Evolutionary conservation across 2,888 invertebrate genomes (phyloP), one percentile per base, ranked within the genome.

Genomic region (Andricus quercusramuli): DNA sequence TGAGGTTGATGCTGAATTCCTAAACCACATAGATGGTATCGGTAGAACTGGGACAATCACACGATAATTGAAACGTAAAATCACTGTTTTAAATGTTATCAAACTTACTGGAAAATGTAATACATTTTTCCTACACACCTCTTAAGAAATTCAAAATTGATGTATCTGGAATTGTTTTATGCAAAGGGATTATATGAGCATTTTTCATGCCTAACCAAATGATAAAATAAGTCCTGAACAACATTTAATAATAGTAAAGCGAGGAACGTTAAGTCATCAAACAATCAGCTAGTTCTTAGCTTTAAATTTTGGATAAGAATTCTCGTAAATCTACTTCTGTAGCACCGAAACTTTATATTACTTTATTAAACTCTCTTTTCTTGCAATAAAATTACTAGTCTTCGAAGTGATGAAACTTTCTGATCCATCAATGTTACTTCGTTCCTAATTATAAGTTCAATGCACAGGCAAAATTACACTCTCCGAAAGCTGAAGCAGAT

Each of bases 1-100:
- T 20, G 70, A 70, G 70, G 32, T 70, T 70, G 70, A 51, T 51
- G 70, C 51, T 51, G 70, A 70, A 70, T 70, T 70, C 11, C 5
- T 70, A 56, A 70, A 70, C 1, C 29, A 13, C 56, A 29, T 32
- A 51, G 70, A 56, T 70, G 51, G 51, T 70, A 56, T 70, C 70
- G 51, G 51, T 25, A 70, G 32, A 70, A 56, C 70, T 70, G 20
- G 70, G 20, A 51, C 25, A 29, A 70, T 51, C 25, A 29, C 70
- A 56, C 51, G 17, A 1, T 51, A 29, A 70, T 56, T 70, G 56
- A 47, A 56, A 32, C 47, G 70, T 70, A n/a, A 70, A 47, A 56
- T 1, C 2, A 29, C 20, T 32, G 29, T 56, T 70, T 70, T 15
- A 8, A 68, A 29, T 51, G 3, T 3, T 32, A 70, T 70, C 20